Evolutionary conservation across 1,140 invertebrate genomes (phyloP).

Genomic region (Neodiprion pinetum): DNA sequence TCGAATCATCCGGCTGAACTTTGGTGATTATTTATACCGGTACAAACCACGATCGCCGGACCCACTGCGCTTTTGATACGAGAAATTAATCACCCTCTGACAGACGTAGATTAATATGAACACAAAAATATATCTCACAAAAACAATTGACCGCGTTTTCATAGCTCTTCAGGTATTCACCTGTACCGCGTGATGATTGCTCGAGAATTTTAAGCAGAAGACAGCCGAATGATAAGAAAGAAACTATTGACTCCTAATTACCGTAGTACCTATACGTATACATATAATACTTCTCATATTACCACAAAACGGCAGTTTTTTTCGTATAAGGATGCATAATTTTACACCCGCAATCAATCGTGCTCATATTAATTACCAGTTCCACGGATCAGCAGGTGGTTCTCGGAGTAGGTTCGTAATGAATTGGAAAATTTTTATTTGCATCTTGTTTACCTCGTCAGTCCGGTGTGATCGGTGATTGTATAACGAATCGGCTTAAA

Average conservation of each 20-base stretch:
- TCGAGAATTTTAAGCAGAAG: no score
- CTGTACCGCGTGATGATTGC: no score
- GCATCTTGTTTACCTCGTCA: slow-evolving; percentile 5
- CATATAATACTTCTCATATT: no score
- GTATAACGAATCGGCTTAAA: not conserved
- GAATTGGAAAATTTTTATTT: slow-evolving; percentile 17
- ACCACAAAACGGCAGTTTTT: no score
- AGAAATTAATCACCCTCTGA: slow-evolving; percentile 40
- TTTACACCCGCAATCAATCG: no score
- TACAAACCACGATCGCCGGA: slow-evolving; percentile 24
- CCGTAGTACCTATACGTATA: no score
- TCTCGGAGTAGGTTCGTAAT: not conserved
- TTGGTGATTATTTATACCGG: slow-evolving; percentile 44
- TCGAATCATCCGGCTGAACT: slow-evolving; percentile 37
- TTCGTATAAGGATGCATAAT: no score
- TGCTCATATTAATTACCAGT: no score
- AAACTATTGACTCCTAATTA: not conserved
- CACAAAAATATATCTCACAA: no score
- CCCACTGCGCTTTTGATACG: slow-evolving; percentile 45
- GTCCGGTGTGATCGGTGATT: not conserved
- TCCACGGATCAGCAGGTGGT: no score
- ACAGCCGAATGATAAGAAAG: slow-evolving; percentile 10
- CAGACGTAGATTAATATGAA: slow-evolving; percentile 10
- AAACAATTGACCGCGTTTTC: no score
- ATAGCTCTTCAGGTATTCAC: no score